Evolutionary conservation across 2,888 invertebrate genomes (phyloP).

Genomic region (Drosophila eohydei): DNA sequence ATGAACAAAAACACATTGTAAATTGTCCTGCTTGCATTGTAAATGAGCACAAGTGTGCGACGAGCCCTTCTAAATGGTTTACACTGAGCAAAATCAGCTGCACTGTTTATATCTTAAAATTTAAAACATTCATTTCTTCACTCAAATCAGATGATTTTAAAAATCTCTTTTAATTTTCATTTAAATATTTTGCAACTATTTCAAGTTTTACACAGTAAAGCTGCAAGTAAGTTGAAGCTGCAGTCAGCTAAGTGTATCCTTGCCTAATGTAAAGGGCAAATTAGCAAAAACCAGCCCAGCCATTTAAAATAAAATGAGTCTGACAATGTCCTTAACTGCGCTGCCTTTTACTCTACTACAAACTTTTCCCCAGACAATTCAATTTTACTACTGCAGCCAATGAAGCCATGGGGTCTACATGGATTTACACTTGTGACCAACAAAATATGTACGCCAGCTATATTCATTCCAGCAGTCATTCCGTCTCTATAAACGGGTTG

Average conservation of each 20-base stretch:
- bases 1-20: constrained; percentile 81
- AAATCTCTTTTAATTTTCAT: background rate
- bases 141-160: rapidly evolving
- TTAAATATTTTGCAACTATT: background rate
- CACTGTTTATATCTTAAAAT: no score
- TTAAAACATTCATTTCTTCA: no score
- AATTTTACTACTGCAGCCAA: constrained; percentile 65
- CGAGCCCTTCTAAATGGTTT: constrained; percentile 19
- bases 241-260: constrained; percentile 37
- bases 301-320: constrained; percentile 71
- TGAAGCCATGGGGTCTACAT: constrained; percentile 20
- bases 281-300: constrained; percentile 76
- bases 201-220: no score
- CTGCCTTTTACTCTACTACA: constrained; percentile 63
- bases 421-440: background rate
- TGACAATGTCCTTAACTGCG: constrained; percentile 55
- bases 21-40: constrained; percentile 74
- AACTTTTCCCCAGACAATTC: constrained; percentile 81
- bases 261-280: constrained; percentile 69
- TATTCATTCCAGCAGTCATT: background rate
- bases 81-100: constrained; percentile 49
- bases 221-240: constrained; percentile 24
- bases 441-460: background rate
- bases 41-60: constrained; percentile 72
- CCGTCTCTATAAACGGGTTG: background rate